Base-by-base conservation (phyloP, 2,113 vertebrate genomes). In the Rhinopomastus cyanomelas region DNA sequence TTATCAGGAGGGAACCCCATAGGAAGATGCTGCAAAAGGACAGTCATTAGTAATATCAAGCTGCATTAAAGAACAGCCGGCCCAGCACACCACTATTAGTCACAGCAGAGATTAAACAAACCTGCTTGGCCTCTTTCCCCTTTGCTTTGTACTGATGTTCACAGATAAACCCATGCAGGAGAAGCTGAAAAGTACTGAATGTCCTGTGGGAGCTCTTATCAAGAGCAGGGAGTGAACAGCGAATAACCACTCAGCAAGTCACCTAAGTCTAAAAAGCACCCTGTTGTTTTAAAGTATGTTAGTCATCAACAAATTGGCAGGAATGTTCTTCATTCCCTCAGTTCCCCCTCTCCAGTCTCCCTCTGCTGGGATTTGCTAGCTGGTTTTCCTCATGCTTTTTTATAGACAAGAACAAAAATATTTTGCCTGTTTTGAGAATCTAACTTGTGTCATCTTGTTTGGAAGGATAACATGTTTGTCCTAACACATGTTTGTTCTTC, bases 131-230 rank as follows among this genome's bases (percentile, higher is more conserved):
- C 95, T 93, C 95, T 92, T 94, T 93, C 78, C 68, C 85, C 89
- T 90, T 26, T 75, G 92, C 94, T 92, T 93, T 93, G 90, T 49
- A 27, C 90, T 76, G 91, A 95, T 94, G 86, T 34, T 76, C 88
- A 68, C 80, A 92, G 93, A 97, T 96, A 95, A 96, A 91, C 56
- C 36, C n/a, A 6, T 60, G 57, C 4, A 0, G 85, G 85, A 94
- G 91, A 94, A 90, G 87, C 85, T 95, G 94, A 78, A 89, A 92
- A 94, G 94, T 78, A 96, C 93, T 92, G 75, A 79, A 91, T 53
- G 95, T 96, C 92, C 94, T 86, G 68, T 88, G 94, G 94, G 91
- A 95, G 61, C 85, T 92, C 85, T 96, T 96, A 96, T 95, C 93
- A 92, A 56, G 73, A 42, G 9, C 56, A 64, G 74, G 69, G 68